Evolutionary conservation across 2,888 invertebrate species (phyloP).

Genomic region (Camptogramma bilineatum): DNA sequence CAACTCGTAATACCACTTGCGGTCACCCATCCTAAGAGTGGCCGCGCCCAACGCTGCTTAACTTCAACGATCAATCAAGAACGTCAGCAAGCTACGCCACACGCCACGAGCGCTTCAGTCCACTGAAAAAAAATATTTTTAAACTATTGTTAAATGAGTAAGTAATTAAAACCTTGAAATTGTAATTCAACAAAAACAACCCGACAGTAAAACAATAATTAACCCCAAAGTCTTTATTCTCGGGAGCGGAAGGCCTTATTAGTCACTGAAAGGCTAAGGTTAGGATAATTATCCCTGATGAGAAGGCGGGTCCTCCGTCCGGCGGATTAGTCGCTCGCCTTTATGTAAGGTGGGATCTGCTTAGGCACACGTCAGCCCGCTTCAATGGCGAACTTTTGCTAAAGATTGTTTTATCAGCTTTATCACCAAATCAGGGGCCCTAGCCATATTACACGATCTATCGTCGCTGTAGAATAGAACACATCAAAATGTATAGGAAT

Average conservation of each 20-base stretch:
- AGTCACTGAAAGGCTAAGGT: slow-evolving; percentile 42
- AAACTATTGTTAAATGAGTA: too few species aligned
- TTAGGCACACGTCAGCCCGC: background rate
- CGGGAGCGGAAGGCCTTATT: slow-evolving; percentile 37
- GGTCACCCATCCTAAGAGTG: too few species aligned
- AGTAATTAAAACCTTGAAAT: background rate
- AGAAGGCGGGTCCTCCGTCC: slow-evolving; percentile 48
- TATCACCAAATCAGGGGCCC: too few species aligned
- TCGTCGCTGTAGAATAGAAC: too few species aligned
- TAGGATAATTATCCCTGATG: slow-evolving; percentile 52
- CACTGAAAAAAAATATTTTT: too few species aligned
- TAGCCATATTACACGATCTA: too few species aligned
- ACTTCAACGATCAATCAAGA: too few species aligned
- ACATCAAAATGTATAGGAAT: too few species aligned
- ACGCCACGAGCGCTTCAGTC: too few species aligned
- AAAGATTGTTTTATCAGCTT: background rate
- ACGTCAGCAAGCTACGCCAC: too few species aligned
- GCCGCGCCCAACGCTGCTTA: too few species aligned
- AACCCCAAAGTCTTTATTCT: slow-evolving; percentile 18
- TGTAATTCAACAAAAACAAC: background rate
- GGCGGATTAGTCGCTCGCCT: slow-evolving; percentile 43
- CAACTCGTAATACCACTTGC: too few species aligned
- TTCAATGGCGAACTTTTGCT: background rate
- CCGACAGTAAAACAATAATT: slow-evolving; percentile 20
- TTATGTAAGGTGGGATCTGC: slow-evolving; percentile 40